These are phyloP conservation scores for Andrena minutula DNA, from an alignment of 2,888 invertebrate species.

Conservation along the genomic window DNA sequence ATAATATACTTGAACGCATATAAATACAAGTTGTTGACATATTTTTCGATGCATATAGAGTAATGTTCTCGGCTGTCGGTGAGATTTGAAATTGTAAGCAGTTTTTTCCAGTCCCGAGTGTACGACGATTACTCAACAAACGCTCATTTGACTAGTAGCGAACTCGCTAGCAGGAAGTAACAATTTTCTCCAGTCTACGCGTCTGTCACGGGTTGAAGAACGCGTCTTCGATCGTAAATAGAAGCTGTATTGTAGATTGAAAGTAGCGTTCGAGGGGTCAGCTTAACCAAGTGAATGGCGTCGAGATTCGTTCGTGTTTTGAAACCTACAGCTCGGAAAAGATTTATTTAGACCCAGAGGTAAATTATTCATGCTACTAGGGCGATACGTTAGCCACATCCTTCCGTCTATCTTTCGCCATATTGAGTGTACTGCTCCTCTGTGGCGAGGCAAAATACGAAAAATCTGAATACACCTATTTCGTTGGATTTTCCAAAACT, in stretches of 20 bases:
- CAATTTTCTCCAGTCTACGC: neutral
- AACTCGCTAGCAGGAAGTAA: neutral
- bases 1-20: neutral
- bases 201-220: neutral
- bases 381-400: slow-evolving; percentile 65
- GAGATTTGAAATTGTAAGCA: slow-evolving; percentile 23
- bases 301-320: slow-evolving; percentile 52
- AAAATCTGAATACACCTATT: neutral
- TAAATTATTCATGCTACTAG: slow-evolving; percentile 77
- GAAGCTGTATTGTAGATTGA: neutral
- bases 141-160: neutral
- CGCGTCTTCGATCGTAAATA: neutral
- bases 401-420: slow-evolving; percentile 27
- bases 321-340: slow-evolving; percentile 49
- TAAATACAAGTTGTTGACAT: neutral
- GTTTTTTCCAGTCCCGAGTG: neutral
- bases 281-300: slow-evolving; percentile 70
- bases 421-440: slow-evolving; percentile 1
- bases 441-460: neutral
- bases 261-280: slow-evolving; percentile 52
- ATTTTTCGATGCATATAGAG: neutral
- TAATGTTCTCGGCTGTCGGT: neutral
- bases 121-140: slow-evolving; percentile 2
- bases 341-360: slow-evolving; percentile 78
- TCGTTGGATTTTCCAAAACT: neutral